Evolutionary conservation across 2,113 vertebrate genomes (phyloP).

Genomic region (Ammodramus savannarum): DNA sequence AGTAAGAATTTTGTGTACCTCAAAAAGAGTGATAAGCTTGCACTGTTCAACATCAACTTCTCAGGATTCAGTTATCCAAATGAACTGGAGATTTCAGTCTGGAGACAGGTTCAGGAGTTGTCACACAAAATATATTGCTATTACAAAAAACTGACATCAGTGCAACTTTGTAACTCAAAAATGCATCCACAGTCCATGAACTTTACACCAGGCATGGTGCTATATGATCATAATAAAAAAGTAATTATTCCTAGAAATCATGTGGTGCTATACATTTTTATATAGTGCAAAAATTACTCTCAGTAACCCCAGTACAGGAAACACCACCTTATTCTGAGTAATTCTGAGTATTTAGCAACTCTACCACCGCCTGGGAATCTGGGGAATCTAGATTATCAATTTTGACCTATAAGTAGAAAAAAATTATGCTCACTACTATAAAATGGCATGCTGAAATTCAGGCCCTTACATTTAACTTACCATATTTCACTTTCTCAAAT

Average conservation of each 20-base stretch:
- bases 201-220: neutral
- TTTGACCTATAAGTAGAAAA: neutral
- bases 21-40: neutral
- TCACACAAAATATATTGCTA: neutral
- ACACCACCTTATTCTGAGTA: neutral
- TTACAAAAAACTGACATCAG: neutral
- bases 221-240: slow-evolving; percentile 8
- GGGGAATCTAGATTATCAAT: neutral
- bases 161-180: neutral
- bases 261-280: neutral
- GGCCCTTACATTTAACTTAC: neutral
- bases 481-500: neutral
- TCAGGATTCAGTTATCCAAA: neutral
- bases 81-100: neutral
- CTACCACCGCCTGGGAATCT: neutral
- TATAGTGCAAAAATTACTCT: neutral
- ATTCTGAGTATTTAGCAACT: neutral
- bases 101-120: neutral
- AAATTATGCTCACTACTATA: neutral
- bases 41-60: neutral
- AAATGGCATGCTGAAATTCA: neutral
- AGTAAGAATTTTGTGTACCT: neutral
- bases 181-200: neutral
- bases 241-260: neutral
- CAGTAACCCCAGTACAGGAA: neutral